Conservation (phyloP, 2,888 invertebrate species). For the Mythimna albipuncta region DNA sequence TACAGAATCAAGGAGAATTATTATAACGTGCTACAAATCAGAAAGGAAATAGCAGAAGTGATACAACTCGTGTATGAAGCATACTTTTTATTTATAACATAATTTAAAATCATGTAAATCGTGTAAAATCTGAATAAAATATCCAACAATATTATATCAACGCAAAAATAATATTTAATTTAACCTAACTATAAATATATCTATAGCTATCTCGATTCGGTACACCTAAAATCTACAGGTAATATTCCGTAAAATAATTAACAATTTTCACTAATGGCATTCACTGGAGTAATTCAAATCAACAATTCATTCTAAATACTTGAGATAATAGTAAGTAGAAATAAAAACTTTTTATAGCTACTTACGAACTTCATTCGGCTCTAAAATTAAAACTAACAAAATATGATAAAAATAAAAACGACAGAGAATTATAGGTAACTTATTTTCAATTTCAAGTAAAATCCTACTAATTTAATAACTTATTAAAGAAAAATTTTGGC, state of each 20-base stretch:
- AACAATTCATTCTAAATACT: slow-evolving; percentile 62
- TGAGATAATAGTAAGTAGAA: slow-evolving; percentile 66
- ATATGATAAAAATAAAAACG: slow-evolving; percentile 40
- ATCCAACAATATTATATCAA: slow-evolving; percentile 83
- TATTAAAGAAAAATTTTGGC: slow-evolving; percentile 78
- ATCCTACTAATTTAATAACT: slow-evolving; percentile 70
- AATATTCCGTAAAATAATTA: slow-evolving; percentile 56
- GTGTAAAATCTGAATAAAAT: slow-evolving; percentile 89
- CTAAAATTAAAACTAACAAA: slow-evolving; percentile 53
- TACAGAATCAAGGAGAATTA: background rate
- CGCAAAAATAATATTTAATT: slow-evolving; percentile 70
- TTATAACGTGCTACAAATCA: background rate
- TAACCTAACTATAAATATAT: slow-evolving; percentile 71
- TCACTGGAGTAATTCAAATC: slow-evolving; percentile 70
- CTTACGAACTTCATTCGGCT: slow-evolving; percentile 48
- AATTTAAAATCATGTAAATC: slow-evolving; percentile 86
- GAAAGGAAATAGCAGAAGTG: slow-evolving; percentile 17
- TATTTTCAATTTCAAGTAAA: slow-evolving; percentile 60
- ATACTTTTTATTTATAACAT: slow-evolving; percentile 87
- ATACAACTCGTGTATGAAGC: slow-evolving; percentile 74
- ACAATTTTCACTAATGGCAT: slow-evolving; percentile 84
- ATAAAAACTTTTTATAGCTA: slow-evolving; percentile 57
- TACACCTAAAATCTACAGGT: slow-evolving; percentile 55
- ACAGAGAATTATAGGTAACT: slow-evolving; percentile 69
- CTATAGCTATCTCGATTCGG: slow-evolving; percentile 63